Base-by-base conservation (phyloP, 2,888 invertebrate genomes). In the Julus scandinavius region DNA sequence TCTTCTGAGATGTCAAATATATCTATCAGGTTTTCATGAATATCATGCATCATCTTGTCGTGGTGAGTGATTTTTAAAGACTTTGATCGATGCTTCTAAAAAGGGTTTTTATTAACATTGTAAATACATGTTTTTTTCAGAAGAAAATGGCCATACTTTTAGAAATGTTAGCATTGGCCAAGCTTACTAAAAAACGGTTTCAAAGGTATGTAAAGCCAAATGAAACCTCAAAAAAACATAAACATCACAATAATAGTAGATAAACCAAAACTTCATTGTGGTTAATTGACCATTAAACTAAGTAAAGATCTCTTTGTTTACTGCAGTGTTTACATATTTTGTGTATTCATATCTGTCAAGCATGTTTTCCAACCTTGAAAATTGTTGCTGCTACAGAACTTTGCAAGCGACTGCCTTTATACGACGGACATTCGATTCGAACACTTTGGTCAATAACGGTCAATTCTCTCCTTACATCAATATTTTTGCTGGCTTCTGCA, bases 381-480 rank as follows among this genome's bases (percentile, higher is more conserved):
- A 13, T 54, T 29, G 29, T 29, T 29, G 29, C 29, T 29, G 29
- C 29, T 15, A 15, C 54, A 54, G 54, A 54, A 54, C 54, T 54
- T 13, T 9, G 54, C 40, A 87, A 41, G 13, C 87, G 87, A 40
- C 15, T 63, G 29, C 87, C 87, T 7, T 20, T 87, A 40, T 87
- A 87, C 13, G 20, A 17, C 11, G 80, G 80, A n/a, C 87, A 87
- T 80, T 87, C 87, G 9, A 87, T 20, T 63, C 17, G 80, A 38
- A 87, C 87, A 87, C 87, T 80, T 13, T 3, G 15, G 29, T 87
- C 87, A 15, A 87, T n/a, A 41, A 80, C 80, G 41, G 15, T 72
- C 15, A 41, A 38, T 87, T 87, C 87, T 87, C 87, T 63, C 15
- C 7, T n/a, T 11, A n/a, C 4, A 15, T 54, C 58, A 9, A 87